Conservation (phyloP, 1,140 invertebrate species). For the Drosophila nebulosa region DNA sequence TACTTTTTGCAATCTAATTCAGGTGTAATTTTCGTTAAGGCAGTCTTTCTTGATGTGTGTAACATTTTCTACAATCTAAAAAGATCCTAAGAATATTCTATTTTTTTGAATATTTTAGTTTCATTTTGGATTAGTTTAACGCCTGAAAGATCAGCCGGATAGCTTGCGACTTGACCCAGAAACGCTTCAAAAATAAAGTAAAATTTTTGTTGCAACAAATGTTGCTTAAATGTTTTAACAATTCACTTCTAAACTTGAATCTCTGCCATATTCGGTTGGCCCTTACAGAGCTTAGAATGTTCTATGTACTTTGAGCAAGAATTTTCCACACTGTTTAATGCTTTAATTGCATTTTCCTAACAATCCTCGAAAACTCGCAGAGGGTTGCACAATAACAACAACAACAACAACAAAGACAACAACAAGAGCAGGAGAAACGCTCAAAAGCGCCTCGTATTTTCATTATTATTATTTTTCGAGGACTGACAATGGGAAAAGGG, state of each 20-base stretch:
- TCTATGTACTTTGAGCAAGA: constrained; percentile 5
- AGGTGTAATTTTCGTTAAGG: too few relatives aligned
- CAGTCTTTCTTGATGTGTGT: too few relatives aligned
- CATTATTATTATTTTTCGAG: constrained; percentile 54
- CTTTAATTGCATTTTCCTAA: constrained; percentile 53
- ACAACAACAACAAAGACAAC: background rate
- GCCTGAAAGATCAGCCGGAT: too few relatives aligned
- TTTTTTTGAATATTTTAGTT: too few relatives aligned
- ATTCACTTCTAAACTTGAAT: background rate
- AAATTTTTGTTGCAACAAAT: background rate
- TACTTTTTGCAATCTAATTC: too few relatives aligned
- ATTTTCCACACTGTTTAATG: constrained; percentile 52
- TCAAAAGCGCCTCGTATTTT: constrained; percentile 34
- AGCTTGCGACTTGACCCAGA: too few relatives aligned
- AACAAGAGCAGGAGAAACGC: background rate
- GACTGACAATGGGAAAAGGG: constrained; percentile 30
- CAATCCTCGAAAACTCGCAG: background rate
- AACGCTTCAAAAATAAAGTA: too few relatives aligned
- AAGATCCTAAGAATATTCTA: too few relatives aligned
- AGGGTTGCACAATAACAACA: background rate
- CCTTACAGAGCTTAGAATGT: background rate
- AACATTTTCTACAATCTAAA: too few relatives aligned
- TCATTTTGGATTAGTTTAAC: too few relatives aligned
- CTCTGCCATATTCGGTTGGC: background rate
- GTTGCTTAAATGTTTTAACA: background rate